Conservation (phyloP, 1,140 invertebrate species). For the Atta texana region DNA sequence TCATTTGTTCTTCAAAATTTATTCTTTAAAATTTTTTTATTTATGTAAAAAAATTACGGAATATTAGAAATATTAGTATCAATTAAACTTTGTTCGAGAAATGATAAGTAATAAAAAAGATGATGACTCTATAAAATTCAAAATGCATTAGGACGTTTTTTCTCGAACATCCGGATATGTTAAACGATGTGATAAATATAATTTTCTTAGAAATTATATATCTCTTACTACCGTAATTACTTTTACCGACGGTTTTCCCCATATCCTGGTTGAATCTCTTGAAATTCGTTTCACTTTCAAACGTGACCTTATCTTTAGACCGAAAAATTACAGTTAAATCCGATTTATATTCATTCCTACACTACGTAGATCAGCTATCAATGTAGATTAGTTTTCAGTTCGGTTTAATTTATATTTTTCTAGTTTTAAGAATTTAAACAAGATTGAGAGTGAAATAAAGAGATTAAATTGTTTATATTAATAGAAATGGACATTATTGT, state of each 20-base stretch:
- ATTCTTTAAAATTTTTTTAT: not conserved
- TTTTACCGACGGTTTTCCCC: not conserved
- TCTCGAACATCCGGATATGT: not conserved
- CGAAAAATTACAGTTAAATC: conserved; percentile 35
- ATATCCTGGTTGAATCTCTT: not conserved
- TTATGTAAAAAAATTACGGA: not conserved
- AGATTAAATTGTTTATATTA: no score
- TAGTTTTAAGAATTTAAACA: no score
- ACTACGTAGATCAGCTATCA: no score
- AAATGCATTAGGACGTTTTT: not conserved
- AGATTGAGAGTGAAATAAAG: no score
- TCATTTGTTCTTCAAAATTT: not conserved
- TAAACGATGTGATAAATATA: not conserved
- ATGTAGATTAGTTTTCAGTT: no score
- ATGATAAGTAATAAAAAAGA: not conserved
- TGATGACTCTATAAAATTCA: not conserved
- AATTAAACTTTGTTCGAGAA: not conserved
- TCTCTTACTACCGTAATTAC: not conserved
- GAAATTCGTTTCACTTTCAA: conserved; percentile 48
- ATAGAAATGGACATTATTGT: not conserved
- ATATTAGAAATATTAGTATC: not conserved
- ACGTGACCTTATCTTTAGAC: conserved; percentile 41
- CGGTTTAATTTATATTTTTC: no score
- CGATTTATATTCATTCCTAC: no score
- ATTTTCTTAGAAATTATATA: not conserved